Evolutionary conservation across 2,797 vertebrate genomes (phyloP).

Genomic region (Sciurus carolinensis): DNA sequence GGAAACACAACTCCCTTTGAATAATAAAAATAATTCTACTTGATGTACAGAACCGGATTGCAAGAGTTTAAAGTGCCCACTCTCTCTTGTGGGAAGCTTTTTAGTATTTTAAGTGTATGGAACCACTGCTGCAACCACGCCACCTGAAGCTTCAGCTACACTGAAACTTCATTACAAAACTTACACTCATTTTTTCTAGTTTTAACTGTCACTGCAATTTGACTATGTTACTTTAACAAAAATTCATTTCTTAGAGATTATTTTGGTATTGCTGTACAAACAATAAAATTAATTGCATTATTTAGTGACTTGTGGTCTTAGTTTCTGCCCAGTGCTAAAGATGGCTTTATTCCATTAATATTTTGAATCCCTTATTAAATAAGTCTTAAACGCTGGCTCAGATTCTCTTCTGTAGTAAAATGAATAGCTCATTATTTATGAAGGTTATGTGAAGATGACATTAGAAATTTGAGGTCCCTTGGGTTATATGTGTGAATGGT

Average conservation of each 20-base stretch:
- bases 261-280: slow-evolving; percentile 69
- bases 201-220: slow-evolving; percentile 68
- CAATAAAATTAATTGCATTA: slow-evolving; percentile 50
- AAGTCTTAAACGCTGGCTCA: slow-evolving; percentile 60
- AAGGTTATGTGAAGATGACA: slow-evolving; percentile 12
- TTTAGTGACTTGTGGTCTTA: slow-evolving; percentile 61
- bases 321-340: slow-evolving; percentile 65
- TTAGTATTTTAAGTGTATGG: slow-evolving; percentile 44
- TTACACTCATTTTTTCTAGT: slow-evolving; percentile 47
- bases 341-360: slow-evolving; percentile 65
- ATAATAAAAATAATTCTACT: slow-evolving; percentile 73
- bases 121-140: slow-evolving; percentile 40
- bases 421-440: slow-evolving; percentile 19
- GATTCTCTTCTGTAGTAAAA: slow-evolving; percentile 48
- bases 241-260: slow-evolving; percentile 40
- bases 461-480: slow-evolving; percentile 53
- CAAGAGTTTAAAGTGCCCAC: slow-evolving; percentile 60
- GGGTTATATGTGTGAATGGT: slow-evolving; percentile 42
- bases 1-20: slow-evolving; percentile 69
- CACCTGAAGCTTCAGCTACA: slow-evolving; percentile 64
- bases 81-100: slow-evolving; percentile 51
- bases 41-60: slow-evolving; percentile 68
- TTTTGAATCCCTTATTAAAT: slow-evolving; percentile 41
- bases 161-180: slow-evolving; percentile 72
- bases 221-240: slow-evolving; percentile 60